Evolutionary conservation across 2,888 invertebrate genomes (phyloP), one percentile per base, ranked within the genome.

Genomic region (Lithophane semibrunnea): DNA sequence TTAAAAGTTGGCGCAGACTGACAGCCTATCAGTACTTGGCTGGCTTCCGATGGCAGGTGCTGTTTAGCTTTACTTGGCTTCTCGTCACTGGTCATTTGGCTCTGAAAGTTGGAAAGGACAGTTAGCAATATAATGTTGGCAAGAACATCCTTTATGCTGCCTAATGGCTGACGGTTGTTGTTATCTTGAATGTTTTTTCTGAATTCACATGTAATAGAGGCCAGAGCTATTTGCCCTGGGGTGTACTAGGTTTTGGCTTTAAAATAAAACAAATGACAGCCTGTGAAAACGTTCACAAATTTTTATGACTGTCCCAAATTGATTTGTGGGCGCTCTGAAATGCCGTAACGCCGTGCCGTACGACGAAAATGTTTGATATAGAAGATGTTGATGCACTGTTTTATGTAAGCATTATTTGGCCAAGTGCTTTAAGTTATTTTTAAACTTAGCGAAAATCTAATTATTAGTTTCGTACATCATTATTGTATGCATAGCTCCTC

Each of bases 1-100:
- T 93, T 93, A 89, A 93, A 93, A 92, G 87, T 94, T 95, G 94
- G 94, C 93, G 83, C 88, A 66, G 77, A 86, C 82, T 88, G 81
- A 83, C 82, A 75, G 83, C 73, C 74, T 87, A 87, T 83, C 82
- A 82, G 85, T 87, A 92, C 88, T 92, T 91, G 92, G 93, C 93
- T 80, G 77, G 87, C 75, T 86, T 80, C 80, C 88, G 86, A 83
- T 88, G 84, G 88, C 94, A 94, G 94, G 94, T 94, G 93, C 85
- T 86, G 79, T 83, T 86, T 82, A 88, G 88, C 81, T 88, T 89
- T 88, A 91, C 91, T 94, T 94, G 93, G 93, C 93, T 89, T 85
- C 84, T 84, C 80, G 87, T 86, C 82, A 73, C 86, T 84, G 77
- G 89, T 90, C 89, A 92, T 93, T 94, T 94, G 93, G 93, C 94